These are phyloP conservation scores for Brachionus rubens DNA, from an alignment of 1,140 invertebrate species.

Conservation along the genomic window DNA sequence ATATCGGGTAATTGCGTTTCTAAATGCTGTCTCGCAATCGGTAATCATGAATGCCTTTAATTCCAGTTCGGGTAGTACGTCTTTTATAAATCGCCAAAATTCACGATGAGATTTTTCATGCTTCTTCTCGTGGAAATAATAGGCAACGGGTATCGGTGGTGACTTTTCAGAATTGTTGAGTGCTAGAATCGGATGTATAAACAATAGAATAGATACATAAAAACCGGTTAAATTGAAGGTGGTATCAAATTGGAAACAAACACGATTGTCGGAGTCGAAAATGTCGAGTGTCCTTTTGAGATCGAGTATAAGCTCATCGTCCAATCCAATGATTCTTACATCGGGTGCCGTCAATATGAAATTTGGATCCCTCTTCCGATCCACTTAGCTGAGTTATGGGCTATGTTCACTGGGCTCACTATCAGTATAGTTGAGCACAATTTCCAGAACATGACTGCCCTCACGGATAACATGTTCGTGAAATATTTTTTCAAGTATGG, in stretches of 20 bases:
- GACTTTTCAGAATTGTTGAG: constrained; percentile 11
- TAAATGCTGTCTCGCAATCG: background rate
- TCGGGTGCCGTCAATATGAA: background rate
- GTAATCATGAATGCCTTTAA: background rate
- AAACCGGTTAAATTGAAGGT: background rate
- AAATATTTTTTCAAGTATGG: too few species aligned
- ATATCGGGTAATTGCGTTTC: constrained; percentile 5
- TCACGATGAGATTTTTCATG: constrained; percentile 7
- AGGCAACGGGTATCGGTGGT: background rate
- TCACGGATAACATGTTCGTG: too few species aligned
- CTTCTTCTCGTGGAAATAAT: background rate
- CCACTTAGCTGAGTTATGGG: too few species aligned
- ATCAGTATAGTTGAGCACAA: too few species aligned
- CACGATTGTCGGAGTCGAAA: constrained; percentile 2
- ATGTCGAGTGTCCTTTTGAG: background rate
- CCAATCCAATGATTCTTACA: constrained; percentile 3
- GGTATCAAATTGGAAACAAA: too few species aligned
- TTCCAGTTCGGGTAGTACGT: constrained; percentile 4
- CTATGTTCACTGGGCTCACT: too few species aligned
- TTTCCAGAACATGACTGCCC: too few species aligned
- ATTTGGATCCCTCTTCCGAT: too few species aligned
- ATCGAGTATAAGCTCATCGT: constrained; percentile 3
- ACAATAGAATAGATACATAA: constrained; percentile 15
- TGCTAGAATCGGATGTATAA: background rate
- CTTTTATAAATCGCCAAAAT: constrained; percentile 13